Evolutionary conservation across 2,888 invertebrate species (phyloP), one percentile per base, ranked within the genome.

Genomic region (Cancer borealis): DNA sequence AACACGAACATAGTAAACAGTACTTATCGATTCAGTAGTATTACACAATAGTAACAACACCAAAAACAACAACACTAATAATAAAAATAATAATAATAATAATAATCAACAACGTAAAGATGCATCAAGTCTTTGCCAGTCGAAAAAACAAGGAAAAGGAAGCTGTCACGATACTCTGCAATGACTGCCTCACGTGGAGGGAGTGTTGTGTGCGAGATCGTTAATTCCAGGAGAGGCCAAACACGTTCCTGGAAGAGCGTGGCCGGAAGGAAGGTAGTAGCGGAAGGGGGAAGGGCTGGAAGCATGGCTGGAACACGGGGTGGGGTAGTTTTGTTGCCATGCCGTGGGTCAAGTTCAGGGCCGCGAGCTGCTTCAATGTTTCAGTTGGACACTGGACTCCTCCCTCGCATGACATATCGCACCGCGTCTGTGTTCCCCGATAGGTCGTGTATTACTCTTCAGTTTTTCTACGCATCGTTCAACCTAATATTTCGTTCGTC

Each of bases 301-400:
- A n/a, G 39, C 30, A 39, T 30, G 84, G 39, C 30, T 30, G 84
- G 84, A 39, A 39, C 84, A 39, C 14, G 39, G 84, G 84, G 39
- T 39, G 84, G 39, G 84, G 89, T 49, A 46, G 79, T 30, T 47
- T 46, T 91, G 91, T 91, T 91, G 91, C 79, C 46, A 91, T 79
- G 73, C 73, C 17, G 91, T 26, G 26, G 66, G 73, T 73, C 91
- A 91, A 91, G 91, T 91, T 79, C 91, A 91, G 91, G 91, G 91
- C 46, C 91, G 91, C 91, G 45, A 26, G 73, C 26, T n/a, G 30
- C 54, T 90, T 73, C 73, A 73, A 91, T 73, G 79, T 47, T 73
- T 79, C 47, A 79, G 26, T 73, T 26, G 45, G 12, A 21, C 47
- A n/a, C 47, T 21, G 39, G 66, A 79, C 39, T 79, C n/a, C 21